phyloP scores from a whole-genome alignment of 2,797 vertebrate species.

The Bradypodion ventrale region DNA sequence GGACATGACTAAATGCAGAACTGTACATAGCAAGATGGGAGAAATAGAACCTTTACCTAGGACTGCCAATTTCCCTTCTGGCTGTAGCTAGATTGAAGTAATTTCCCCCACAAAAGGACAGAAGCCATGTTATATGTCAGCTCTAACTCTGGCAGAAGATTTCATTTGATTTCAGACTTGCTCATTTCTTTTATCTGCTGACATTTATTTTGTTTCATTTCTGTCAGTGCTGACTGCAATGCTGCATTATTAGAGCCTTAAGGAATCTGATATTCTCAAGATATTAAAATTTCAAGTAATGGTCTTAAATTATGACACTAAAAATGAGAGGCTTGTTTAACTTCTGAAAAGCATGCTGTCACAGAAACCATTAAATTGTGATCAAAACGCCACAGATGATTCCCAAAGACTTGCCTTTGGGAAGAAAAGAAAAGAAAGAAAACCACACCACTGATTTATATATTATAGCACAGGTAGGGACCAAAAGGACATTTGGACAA shows the following conservation, averaged over 20 bases:
- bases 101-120: constrained; percentile 43
- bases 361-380: neutral
- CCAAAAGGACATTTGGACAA: neutral
- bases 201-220: constrained; percentile 31
- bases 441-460: neutral
- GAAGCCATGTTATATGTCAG: constrained; percentile 34
- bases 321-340: constrained; percentile 13
- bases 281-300: constrained; percentile 37
- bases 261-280: constrained; percentile 29
- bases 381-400: neutral
- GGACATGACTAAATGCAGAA: neutral
- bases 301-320: constrained; percentile 11
- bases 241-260: constrained; percentile 27
- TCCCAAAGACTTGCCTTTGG: neutral
- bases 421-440: neutral
- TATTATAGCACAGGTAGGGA: neutral
- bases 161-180: constrained; percentile 32
- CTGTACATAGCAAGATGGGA: neutral
- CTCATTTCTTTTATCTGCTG: constrained; percentile 37
- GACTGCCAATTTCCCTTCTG: too few species aligned
- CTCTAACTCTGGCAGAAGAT: constrained; percentile 42
- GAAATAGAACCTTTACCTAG: too few species aligned
- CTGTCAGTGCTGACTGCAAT: constrained; percentile 26
- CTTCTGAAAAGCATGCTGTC: neutral
- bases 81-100: neutral